Conservation (phyloP, 1,140 invertebrate genomes). For the Ruditapes philippinarum region DNA sequence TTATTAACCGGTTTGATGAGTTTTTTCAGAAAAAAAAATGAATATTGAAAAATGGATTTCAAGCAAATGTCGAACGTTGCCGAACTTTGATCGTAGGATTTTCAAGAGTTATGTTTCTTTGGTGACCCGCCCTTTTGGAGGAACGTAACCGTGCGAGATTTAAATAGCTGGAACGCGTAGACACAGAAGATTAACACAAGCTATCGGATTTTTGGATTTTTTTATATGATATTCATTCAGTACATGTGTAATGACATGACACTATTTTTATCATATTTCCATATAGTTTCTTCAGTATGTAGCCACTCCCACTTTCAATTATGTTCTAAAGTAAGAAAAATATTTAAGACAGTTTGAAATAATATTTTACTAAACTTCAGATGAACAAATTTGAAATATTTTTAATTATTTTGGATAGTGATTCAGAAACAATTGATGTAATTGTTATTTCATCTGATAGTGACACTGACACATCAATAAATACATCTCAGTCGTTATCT, state of each 20-base stretch:
- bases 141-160: too few species aligned
- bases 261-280: constrained; percentile 28
- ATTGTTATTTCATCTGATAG: constrained; percentile 8
- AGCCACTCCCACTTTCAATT: constrained; percentile 15
- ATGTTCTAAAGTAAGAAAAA: constrained; percentile 20
- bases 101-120: too few species aligned
- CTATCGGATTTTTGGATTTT: too few species aligned
- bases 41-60: neutral
- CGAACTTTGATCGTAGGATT: constrained; percentile 17
- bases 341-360: neutral
- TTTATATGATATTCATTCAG: neutral
- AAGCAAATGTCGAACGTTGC: constrained; percentile 14
- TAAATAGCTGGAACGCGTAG: neutral
- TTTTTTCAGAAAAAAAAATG: neutral
- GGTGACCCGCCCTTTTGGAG: too few species aligned
- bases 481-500: constrained; percentile 13
- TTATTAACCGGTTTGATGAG: constrained; percentile 11
- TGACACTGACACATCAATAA: constrained; percentile 27
- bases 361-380: neutral
- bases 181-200: neutral
- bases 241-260: constrained; percentile 11
- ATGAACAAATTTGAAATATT: constrained; percentile 9
- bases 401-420: neutral
- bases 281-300: constrained; percentile 11
- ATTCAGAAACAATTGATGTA: constrained; percentile 15